A percentile compares a stretch with the other conserved stretches of the same genome.
phyloP scores from a whole-genome alignment of 2,113 vertebrate genomes.

The Accipiter virgatus region DNA sequence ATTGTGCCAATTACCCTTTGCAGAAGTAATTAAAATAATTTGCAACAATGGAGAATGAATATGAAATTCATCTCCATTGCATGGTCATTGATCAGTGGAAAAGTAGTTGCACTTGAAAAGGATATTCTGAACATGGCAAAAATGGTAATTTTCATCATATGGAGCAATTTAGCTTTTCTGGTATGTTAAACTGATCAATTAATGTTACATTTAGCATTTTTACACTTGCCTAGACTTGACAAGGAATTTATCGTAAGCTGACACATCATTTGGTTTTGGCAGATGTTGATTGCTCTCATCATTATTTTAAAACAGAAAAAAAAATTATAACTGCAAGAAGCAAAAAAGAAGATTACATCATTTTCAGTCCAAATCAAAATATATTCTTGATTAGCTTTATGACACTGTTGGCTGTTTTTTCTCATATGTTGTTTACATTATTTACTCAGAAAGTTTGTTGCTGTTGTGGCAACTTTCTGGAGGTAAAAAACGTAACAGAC shows the following conservation, averaged over 20 bases:
- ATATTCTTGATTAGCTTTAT: neutral
- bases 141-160: neutral
- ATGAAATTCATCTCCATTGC: neutral
- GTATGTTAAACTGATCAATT: neutral
- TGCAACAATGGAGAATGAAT: neutral
- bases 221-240: neutral
- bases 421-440: neutral
- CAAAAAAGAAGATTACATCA: neutral
- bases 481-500: neutral
- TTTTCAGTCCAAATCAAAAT: neutral
- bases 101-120: neutral
- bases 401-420: neutral
- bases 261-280: neutral
- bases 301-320: conserved; percentile 11
- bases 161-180: neutral
- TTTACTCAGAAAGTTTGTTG: neutral
- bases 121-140: neutral
- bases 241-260: neutral
- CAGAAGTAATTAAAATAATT: conserved; percentile 57
- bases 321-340: neutral
- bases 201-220: conserved; percentile 6
- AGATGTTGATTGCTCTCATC: neutral
- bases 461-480: neutral
- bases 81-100: neutral
- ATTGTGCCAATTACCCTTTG: conserved; percentile 33